Evolutionary conservation across 2,888 invertebrate species (phyloP).

Genomic region (Polydrusus cervinus): DNA sequence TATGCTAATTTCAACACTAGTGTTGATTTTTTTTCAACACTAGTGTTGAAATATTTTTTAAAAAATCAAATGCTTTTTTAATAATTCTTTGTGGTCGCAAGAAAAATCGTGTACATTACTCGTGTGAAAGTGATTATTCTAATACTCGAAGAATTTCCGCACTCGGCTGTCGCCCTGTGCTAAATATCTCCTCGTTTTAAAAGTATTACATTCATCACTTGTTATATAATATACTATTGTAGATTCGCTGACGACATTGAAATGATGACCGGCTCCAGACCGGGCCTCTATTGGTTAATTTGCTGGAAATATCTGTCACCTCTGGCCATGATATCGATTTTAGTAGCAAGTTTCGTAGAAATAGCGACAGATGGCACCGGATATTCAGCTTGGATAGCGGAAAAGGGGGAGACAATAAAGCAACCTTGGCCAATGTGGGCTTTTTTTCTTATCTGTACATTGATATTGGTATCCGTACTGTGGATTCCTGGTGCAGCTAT

Average conservation of each 20-base stretch:
- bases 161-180: too few relatives aligned
- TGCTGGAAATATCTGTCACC: constrained; percentile 97
- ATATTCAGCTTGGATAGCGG: constrained; percentile 88
- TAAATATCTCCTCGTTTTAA: too few relatives aligned
- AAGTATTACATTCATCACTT: too few relatives aligned
- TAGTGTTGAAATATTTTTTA: too few relatives aligned
- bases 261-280: constrained; percentile 93
- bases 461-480: constrained; percentile 86
- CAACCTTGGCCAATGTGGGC: constrained; percentile 94
- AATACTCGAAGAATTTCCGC: too few relatives aligned
- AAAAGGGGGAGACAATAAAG: constrained; percentile 81
- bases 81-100: too few relatives aligned
- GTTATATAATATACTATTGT: background rate
- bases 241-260: constrained; percentile 96
- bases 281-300: constrained; percentile 92
- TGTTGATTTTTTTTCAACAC: too few relatives aligned
- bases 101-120: too few relatives aligned
- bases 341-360: constrained; percentile 88
- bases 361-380: constrained; percentile 86
- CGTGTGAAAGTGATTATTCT: too few relatives aligned
- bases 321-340: constrained; percentile 88
- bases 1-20: too few relatives aligned
- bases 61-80: too few relatives aligned
- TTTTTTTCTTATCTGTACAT: constrained; percentile 80
- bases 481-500: constrained; percentile 92